Conservation (phyloP, 2,888 invertebrate species). For the Agrochola litura region DNA sequence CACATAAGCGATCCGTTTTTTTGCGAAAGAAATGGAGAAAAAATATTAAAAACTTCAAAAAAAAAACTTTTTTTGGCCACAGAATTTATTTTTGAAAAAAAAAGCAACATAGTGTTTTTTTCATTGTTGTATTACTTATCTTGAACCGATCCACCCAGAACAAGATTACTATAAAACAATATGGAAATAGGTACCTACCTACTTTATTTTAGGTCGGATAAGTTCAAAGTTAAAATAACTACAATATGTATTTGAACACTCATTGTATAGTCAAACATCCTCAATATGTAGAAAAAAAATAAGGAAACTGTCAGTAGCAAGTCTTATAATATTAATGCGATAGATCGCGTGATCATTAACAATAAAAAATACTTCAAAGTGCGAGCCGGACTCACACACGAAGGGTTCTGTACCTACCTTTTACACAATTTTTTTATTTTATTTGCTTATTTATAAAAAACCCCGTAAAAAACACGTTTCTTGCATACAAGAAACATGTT, state of each 20-base stretch:
- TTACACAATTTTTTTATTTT: too few species aligned
- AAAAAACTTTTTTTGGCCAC: neutral
- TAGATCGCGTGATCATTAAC: constrained; percentile 48
- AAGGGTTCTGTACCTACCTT: neutral
- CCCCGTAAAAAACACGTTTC: too few species aligned
- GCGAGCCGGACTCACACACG: too few species aligned
- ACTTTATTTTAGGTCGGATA: neutral
- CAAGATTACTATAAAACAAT: too few species aligned
- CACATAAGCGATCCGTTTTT: neutral
- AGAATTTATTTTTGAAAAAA: neutral
- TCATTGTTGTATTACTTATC: neutral
- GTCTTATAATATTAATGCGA: constrained; percentile 27
- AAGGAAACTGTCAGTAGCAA: constrained; percentile 47
- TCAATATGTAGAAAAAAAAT: constrained; percentile 14
- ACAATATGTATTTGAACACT: constrained; percentile 12
- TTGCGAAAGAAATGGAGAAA: neutral
- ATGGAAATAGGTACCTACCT: too few species aligned
- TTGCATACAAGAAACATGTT: too few species aligned
- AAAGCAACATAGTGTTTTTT: neutral
- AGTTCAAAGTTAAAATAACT: constrained; percentile 29
- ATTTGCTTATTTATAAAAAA: too few species aligned
- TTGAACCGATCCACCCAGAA: too few species aligned
- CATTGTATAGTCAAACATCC: constrained; percentile 11
- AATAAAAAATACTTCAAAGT: constrained; percentile 28
- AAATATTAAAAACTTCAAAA: too few species aligned